Base-by-base conservation (phyloP, 1,140 invertebrate species). In the Aphaenogaster ashmeadi region DNA sequence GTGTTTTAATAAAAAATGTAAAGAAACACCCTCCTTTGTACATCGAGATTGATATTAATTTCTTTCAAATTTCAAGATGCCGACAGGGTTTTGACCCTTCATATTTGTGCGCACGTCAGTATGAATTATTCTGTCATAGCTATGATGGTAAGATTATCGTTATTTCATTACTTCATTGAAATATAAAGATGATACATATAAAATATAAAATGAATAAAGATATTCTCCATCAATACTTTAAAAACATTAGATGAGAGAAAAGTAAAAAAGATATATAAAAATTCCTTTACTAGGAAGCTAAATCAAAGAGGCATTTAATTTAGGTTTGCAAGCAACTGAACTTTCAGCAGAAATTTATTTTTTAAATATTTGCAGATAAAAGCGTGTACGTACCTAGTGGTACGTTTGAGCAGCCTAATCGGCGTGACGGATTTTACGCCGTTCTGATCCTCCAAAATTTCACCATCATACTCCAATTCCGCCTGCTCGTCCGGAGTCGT, bases 401-500 rank as follows among this genome's bases (percentile, higher is more conserved):
- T 94, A 38, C 94, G 93, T 88, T 95, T 94, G 4, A 96, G 93
- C 41, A 95, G 92, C 89, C 96, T 96, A 62, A 97, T 97, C 7
- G 96, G 96, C 15, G 96, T 97, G 13, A 97, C 96, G 6, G 97
- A 97, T 92, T 97, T 97, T 41, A 97, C 96, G 11, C 96, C 96
- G 64, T 96, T 96, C 90, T 96, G 95, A 90, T 96, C 96, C 85
- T 96, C 96, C 69, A 96, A 94, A 90, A 96, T 96, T 93, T 97
- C 97, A 6, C 96, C 96, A 85, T 97, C 97, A 72, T 96, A 97
- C 85, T 97, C 97, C 9, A 97, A 93, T 74, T 97, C 97, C 0
- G 96, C 96, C 91, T 97, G 97, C 91, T 97, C 97, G 87, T 97
- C 97, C 0, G 97, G 97, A 3, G 97, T 97, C 41, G 96, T 96